Conservation (phyloP, 2,888 invertebrate genomes). For the Cerastoderma edule region DNA sequence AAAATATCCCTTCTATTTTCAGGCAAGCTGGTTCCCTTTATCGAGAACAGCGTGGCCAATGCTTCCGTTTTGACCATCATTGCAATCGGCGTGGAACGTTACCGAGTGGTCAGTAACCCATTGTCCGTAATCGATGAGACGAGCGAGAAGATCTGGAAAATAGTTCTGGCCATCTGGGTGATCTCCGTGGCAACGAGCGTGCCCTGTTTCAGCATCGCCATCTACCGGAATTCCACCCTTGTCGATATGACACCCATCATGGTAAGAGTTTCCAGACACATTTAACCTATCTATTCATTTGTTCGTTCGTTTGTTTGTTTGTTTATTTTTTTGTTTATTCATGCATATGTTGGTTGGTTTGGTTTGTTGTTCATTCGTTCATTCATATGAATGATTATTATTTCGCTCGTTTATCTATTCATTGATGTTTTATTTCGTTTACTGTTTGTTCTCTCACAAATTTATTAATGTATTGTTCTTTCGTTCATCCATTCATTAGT, state of each 20-base stretch:
- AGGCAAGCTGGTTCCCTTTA: conserved; percentile 51
- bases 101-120: conserved; percentile 48
- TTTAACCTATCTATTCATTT: too few relatives aligned
- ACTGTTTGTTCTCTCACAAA: too few relatives aligned
- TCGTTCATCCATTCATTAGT: too few relatives aligned
- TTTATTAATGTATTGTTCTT: too few relatives aligned
- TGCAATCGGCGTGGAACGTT: conserved; percentile 51
- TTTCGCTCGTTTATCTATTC: too few relatives aligned
- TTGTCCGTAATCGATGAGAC: conserved; percentile 33
- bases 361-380: too few relatives aligned
- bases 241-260: conserved; percentile 27
- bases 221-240: conserved; percentile 12
- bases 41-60: conserved; percentile 50
- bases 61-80: conserved; percentile 54
- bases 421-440: too few relatives aligned
- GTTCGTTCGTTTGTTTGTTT: too few relatives aligned
- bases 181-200: conserved; percentile 6
- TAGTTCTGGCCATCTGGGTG: conserved; percentile 18
- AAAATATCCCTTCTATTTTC: conserved; percentile 22
- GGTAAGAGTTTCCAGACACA: too few relatives aligned
- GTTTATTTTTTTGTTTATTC: too few relatives aligned
- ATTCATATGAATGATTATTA: too few relatives aligned
- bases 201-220: conserved; percentile 23
- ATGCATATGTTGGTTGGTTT: too few relatives aligned
- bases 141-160: not conserved